Base-by-base conservation (phyloP, 2,888 invertebrate genomes). In the Sturmia bella region DNA sequence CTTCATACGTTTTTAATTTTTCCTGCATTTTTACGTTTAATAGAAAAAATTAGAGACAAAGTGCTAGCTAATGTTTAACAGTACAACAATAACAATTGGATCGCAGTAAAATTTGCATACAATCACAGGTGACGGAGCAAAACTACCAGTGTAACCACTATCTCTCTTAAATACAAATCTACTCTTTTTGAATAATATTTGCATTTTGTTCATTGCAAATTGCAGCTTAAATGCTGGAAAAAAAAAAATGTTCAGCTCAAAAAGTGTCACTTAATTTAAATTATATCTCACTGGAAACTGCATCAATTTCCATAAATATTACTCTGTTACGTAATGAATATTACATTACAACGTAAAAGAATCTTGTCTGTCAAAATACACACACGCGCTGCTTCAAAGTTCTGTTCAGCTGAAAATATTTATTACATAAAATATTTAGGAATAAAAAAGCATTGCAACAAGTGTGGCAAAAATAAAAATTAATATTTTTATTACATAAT, bases 291-390 rank as follows among this genome's bases (percentile, higher is more conserved):
- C 32, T 68, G 15, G 68, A 41, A 12, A 52, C 13, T 41, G 15
- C 52, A 76, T 48, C 43, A 41, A 59, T 76, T 68, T 76, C 50
- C 59, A 76, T 68, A 52, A 21, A 9, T 48, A 50, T 19, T 54
- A 32, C 37, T 61, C 17, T 76, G 37, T 72, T 72, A 64, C 48
- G 41, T 70, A 70, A 64, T 32, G 43, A 7, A 70, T 59, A 59
- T 43, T 41, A 41, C 17, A 48, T 57, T 63, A 19, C 48, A 63
- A 52, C 56, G 77, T 72, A 70, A 50, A 64, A 78, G 72, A 70
- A 48, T 48, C 11, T 43, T 64, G 43, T 2, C 37, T 61, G 13
- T 39, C 12, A 9, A 75, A 41, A 43, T n/a, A 37, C 6, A 48
- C 13, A 50, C 69, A 61, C 43, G 45, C 45, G 32, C 45, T 74